These are phyloP conservation scores for Drosophila sproati DNA, from an alignment of 1,140 invertebrate genomes.

Conservation along the genomic window DNA sequence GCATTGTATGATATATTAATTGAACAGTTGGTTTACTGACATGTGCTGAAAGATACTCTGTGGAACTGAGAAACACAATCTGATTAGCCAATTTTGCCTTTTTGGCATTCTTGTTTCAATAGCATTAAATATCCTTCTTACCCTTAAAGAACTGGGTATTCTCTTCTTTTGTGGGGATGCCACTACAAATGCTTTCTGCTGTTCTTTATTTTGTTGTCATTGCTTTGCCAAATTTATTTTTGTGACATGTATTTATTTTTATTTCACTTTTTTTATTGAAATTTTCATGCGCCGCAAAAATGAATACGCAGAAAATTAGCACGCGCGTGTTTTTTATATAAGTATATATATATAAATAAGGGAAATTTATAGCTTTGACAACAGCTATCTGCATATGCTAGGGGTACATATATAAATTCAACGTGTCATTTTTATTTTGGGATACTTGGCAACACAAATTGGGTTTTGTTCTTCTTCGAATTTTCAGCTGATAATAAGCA, in stretches of 20 bases:
- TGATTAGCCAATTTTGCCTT: background rate
- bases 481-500: conserved; percentile 48
- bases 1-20: conserved; percentile 11
- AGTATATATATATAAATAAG: conserved; percentile 38
- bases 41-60: conserved; percentile 8
- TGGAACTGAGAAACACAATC: background rate
- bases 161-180: conserved; percentile 36
- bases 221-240: conserved; percentile 44
- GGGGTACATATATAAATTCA: conserved; percentile 10
- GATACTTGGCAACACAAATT: conserved; percentile 62
- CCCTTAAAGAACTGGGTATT: background rate
- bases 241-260: conserved; percentile 44
- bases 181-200: conserved; percentile 38
- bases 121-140: background rate
- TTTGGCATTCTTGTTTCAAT: conserved; percentile 6
- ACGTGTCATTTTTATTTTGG: conserved; percentile 32
- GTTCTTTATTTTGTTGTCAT: conserved; percentile 9
- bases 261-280: conserved; percentile 46
- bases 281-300: conserved; percentile 61
- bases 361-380: conserved; percentile 46
- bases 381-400: conserved; percentile 12
- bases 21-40: background rate
- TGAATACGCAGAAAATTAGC: conserved; percentile 54
- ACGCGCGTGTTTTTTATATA: conserved; percentile 62
- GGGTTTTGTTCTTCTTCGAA: background rate